These are phyloP conservation scores for Spinus pinus DNA, from an alignment of 2,797 vertebrate genomes.

Conservation along the genomic window DNA sequence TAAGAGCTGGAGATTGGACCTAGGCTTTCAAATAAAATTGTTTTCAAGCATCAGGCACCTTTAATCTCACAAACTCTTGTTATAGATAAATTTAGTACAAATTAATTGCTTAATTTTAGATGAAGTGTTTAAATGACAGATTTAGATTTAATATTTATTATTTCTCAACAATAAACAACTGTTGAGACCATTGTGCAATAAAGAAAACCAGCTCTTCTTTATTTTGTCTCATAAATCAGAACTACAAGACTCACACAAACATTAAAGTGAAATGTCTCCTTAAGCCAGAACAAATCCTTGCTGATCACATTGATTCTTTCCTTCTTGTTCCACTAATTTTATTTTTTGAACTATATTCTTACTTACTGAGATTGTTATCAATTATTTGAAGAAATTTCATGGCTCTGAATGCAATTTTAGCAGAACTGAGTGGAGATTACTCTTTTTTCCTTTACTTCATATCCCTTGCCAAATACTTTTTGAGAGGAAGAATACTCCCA, in stretches of 20 bases:
- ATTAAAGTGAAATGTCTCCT: background rate
- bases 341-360: background rate
- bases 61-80: background rate
- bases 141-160: background rate
- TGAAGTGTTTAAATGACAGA: background rate
- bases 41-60: background rate
- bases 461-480: background rate
- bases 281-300: background rate
- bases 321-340: background rate
- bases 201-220: background rate
- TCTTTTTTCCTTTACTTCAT: background rate
- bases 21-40: background rate
- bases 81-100: background rate
- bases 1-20: background rate
- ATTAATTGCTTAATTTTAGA: background rate
- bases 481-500: background rate
- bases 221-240: background rate
- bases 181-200: background rate
- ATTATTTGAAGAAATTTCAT: background rate
- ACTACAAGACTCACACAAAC: background rate
- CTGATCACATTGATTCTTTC: background rate
- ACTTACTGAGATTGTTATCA: background rate
- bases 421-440: background rate
- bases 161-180: background rate
- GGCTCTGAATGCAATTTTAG: background rate